A percentile compares a stretch with the other conserved stretches of the same genome.
Conservation (phyloP, 2,797 vertebrate species). For the Cercopithecus hamlyni region DNA sequence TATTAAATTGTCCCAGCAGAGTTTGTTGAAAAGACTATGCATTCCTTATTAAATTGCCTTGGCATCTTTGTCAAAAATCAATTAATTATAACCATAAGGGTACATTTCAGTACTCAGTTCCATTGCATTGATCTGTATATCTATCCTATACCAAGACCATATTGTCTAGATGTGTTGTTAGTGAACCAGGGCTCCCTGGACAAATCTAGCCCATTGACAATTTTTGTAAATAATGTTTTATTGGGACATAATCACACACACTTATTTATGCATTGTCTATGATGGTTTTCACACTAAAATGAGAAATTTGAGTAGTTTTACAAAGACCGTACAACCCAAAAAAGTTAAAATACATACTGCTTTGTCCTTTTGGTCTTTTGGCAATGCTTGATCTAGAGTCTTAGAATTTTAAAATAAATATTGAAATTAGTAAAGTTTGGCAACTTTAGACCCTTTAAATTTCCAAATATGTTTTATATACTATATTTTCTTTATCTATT, state of each 20-base stretch:
- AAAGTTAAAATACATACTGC: not conserved
- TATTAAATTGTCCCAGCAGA: not conserved
- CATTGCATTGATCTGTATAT: not conserved
- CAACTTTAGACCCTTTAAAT: not conserved
- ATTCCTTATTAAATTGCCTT: not conserved
- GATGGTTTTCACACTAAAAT: not conserved
- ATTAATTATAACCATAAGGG: not conserved
- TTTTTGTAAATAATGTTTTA: not conserved
- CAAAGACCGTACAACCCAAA: not conserved
- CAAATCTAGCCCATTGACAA: not conserved
- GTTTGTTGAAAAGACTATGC: not conserved
- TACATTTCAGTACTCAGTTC: not conserved
- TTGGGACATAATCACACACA: not conserved
- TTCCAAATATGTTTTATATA: not conserved
- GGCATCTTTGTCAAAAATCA: not conserved
- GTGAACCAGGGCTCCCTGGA: not conserved
- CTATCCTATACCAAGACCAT: not conserved
- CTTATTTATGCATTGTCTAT: not conserved
- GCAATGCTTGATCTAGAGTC: not conserved
- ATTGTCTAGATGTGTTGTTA: not conserved
- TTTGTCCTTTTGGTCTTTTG: not conserved
- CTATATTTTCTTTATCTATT: not conserved
- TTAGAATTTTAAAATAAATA: not conserved
- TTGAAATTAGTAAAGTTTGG: not conserved
- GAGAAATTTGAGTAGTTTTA: not conserved